Conservation (phyloP, 2,888 invertebrate genomes). For the Ceratothoa steindachneri region DNA sequence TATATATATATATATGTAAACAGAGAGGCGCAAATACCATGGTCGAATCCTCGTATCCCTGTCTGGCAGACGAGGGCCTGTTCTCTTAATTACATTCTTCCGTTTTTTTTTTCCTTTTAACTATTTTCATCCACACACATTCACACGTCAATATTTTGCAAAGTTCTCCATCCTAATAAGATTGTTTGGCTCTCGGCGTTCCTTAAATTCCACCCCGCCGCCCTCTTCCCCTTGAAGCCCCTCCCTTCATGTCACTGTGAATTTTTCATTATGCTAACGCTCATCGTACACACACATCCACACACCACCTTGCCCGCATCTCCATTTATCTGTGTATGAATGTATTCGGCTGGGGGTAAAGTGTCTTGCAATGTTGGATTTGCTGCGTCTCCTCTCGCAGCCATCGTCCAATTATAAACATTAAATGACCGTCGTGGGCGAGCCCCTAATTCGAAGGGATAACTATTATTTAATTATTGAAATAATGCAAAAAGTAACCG, state of each 20-base stretch:
- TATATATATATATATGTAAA: too few relatives aligned
- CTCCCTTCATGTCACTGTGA: neutral
- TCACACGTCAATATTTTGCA: neutral
- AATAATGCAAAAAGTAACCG: too few relatives aligned
- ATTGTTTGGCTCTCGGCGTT: neutral
- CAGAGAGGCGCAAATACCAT: too few relatives aligned
- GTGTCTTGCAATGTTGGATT: too few relatives aligned
- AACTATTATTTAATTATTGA: too few relatives aligned
- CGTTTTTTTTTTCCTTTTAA: neutral
- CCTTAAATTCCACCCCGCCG: neutral
- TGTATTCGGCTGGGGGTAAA: too few relatives aligned
- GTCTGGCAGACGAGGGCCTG: neutral
- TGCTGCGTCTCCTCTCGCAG: too few relatives aligned
- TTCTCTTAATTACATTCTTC: neutral
- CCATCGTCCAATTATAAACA: too few relatives aligned
- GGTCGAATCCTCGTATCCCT: too few relatives aligned
- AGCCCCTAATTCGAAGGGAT: too few relatives aligned
- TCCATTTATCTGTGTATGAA: neutral
- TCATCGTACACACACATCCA: too few relatives aligned
- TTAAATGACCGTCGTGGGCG: too few relatives aligned
- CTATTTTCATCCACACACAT: neutral
- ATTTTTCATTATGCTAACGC: neutral
- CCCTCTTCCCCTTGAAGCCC: neutral
- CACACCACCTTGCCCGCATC: neutral
- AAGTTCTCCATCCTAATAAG: neutral